Evolutionary conservation across 2,888 invertebrate species (phyloP).

Genomic region (Bruchidius siliquastri): DNA sequence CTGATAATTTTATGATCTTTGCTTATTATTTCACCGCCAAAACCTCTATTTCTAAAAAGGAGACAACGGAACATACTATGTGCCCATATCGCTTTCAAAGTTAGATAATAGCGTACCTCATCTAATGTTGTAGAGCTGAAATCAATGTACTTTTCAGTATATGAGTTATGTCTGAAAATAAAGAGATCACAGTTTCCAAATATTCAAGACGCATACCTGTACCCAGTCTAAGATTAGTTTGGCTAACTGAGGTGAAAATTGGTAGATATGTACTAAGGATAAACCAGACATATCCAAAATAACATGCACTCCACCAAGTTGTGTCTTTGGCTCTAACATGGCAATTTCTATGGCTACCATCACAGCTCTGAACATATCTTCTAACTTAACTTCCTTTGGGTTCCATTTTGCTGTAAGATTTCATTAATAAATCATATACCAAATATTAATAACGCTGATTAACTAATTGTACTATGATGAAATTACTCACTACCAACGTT

Average conservation of each 20-base stretch:
- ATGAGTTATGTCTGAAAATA: too few relatives aligned
- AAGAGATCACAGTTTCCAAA: background rate
- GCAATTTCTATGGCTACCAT: constrained; percentile 69
- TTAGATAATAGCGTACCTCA: too few relatives aligned
- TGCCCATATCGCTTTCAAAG: too few relatives aligned
- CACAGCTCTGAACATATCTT: constrained; percentile 65
- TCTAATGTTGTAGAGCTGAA: too few relatives aligned
- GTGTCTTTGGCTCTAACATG: constrained; percentile 73
- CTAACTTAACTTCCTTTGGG: constrained; percentile 60
- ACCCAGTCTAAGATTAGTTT: constrained; percentile 68
- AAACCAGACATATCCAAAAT: constrained; percentile 74
- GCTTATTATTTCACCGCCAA: too few relatives aligned
- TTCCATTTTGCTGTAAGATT: constrained; percentile 64
- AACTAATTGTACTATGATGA: too few relatives aligned
- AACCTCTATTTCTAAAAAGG: too few relatives aligned
- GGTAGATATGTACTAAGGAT: constrained; percentile 64
- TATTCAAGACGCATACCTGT: constrained; percentile 47
- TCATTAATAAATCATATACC: background rate
- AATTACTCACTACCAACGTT: constrained; percentile 63
- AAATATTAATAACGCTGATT: too few relatives aligned
- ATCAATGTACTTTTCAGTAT: too few relatives aligned
- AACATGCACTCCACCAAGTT: constrained; percentile 69
- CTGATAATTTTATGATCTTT: too few relatives aligned
- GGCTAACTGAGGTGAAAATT: constrained; percentile 75
- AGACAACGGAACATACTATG: too few relatives aligned